Conservation (phyloP, 2,113 vertebrate genomes). For the Takifugu bimaculatus region DNA sequence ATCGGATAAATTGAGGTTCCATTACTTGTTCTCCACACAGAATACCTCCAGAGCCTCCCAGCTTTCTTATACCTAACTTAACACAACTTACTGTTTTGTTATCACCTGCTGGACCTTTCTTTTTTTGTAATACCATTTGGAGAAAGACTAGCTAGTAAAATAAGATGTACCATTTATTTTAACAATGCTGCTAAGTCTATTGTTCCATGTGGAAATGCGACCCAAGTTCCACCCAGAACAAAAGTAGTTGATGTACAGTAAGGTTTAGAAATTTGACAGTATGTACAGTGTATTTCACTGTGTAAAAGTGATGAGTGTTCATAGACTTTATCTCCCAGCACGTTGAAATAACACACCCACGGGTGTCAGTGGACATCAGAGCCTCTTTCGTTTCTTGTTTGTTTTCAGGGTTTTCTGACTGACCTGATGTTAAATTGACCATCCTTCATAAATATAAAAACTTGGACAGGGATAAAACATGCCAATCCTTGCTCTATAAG, state of each 20-base stretch:
- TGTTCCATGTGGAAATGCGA: constrained; percentile 18
- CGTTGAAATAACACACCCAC: not conserved
- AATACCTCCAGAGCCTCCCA: constrained; percentile 42
- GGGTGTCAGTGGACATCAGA: not conserved
- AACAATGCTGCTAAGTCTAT: constrained; percentile 56
- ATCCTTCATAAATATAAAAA: not conserved
- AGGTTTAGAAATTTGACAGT: constrained; percentile 1
- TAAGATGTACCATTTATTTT: constrained; percentile 24
- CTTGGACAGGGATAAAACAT: too few relatives aligned
- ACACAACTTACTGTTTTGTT: constrained; percentile 9
- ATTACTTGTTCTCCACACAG: constrained; percentile 25
- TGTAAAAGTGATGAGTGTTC: constrained; percentile 26
- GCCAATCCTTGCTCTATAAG: too few relatives aligned
- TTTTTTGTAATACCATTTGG: constrained; percentile 22
- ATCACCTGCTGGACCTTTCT: constrained; percentile 26
- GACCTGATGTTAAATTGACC: not conserved
- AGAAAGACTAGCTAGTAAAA: constrained; percentile 25
- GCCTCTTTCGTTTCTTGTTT: not conserved
- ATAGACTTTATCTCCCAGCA: constrained; percentile 4
- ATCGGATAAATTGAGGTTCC: constrained; percentile 15
- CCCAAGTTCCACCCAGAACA: constrained; percentile 15
- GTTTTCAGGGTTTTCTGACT: constrained; percentile 6
- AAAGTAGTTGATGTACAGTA: constrained; percentile 20
- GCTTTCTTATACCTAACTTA: constrained; percentile 30
- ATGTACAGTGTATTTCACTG: constrained; percentile 3